A percentile compares a stretch with the other conserved stretches of the same genome.
Evolutionary conservation across 1,140 invertebrate species (phyloP).

Genomic region (Dendrolimus punctatus): DNA sequence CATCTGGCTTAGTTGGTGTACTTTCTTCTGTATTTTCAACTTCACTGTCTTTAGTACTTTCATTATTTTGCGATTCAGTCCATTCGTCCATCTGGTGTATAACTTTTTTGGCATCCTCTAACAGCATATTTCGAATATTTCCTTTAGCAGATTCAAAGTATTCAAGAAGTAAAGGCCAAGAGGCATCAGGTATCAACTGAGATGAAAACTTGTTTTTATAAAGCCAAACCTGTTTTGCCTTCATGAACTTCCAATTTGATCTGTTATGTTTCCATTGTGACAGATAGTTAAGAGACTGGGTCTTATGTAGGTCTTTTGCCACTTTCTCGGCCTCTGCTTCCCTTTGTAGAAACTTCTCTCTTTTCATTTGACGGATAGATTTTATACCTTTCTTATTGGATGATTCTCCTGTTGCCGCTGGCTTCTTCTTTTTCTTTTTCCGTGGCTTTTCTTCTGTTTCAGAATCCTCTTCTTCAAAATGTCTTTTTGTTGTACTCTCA

Average conservation of each 20-base stretch:
- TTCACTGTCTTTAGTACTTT: slow-evolving; percentile 65
- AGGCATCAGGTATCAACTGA: slow-evolving; percentile 70
- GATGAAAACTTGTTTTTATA: slow-evolving; percentile 78
- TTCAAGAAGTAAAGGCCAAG: slow-evolving; percentile 78
- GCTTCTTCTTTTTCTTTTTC: slow-evolving; percentile 55
- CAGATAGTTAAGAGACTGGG: slow-evolving; percentile 72
- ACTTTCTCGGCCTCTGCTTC: slow-evolving; percentile 47
- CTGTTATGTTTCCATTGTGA: slow-evolving; percentile 80
- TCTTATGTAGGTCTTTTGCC: slow-evolving; percentile 63
- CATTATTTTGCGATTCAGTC: slow-evolving; percentile 69
- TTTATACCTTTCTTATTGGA: slow-evolving; percentile 54
- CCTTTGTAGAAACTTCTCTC: slow-evolving; percentile 55
- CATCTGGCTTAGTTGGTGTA: slow-evolving; percentile 71
- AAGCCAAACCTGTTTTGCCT: slow-evolving; percentile 82
- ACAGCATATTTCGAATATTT: slow-evolving; percentile 73
- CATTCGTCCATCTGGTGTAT: slow-evolving; percentile 76
- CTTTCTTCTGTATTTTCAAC: slow-evolving; percentile 67
- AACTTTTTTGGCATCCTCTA: slow-evolving; percentile 76
- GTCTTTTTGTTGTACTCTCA: slow-evolving; percentile 6
- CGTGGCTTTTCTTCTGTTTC: slow-evolving; percentile 37
- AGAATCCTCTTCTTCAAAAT: slow-evolving; percentile 25
- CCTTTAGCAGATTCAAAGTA: slow-evolving; percentile 81
- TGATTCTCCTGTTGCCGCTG: slow-evolving; percentile 18
- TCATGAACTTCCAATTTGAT: slow-evolving; percentile 84
- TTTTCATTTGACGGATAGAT: slow-evolving; percentile 64